A percentile compares a stretch with the other conserved stretches of the same genome.
Conservation (phyloP, 2,113 vertebrate species). For the Channa maculata region DNA sequence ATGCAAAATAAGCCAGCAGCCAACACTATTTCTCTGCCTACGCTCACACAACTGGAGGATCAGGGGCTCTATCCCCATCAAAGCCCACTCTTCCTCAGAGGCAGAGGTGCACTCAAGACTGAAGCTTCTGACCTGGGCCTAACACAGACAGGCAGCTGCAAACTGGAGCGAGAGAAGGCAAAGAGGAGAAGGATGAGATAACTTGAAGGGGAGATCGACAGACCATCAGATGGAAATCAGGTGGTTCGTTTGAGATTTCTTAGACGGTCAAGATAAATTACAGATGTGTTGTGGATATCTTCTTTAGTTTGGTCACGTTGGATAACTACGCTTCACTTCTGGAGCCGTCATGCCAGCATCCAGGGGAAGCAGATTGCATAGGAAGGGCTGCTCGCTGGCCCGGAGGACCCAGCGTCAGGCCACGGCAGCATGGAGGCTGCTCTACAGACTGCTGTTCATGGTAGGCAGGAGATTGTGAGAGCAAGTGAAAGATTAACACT, state of each 20-base stretch:
- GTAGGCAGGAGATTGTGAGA: slow-evolving; percentile 62
- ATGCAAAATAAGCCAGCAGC: slow-evolving; percentile 64
- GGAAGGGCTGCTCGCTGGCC: slow-evolving; percentile 82
- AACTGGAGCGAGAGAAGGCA: slow-evolving; percentile 7
- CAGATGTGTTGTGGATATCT: background rate
- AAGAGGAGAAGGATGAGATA: slow-evolving; percentile 15
- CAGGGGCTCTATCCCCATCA: slow-evolving; percentile 59
- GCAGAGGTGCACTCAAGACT: slow-evolving; percentile 22
- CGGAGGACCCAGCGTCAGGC: slow-evolving; percentile 82
- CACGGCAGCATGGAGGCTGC: slow-evolving; percentile 79
- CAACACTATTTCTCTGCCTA: slow-evolving; percentile 65
- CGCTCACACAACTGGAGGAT: slow-evolving; percentile 57
- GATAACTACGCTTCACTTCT: background rate
- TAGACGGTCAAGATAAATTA: background rate
- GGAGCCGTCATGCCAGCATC: slow-evolving; percentile 77
- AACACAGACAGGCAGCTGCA: background rate
- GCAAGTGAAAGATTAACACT: slow-evolving; percentile 1
- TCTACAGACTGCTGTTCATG: slow-evolving; percentile 83
- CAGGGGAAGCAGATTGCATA: slow-evolving; percentile 77
- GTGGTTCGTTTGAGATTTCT: background rate
- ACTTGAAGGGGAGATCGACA: slow-evolving; percentile 14
- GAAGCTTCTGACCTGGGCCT: slow-evolving; percentile 37
- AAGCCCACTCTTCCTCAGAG: slow-evolving; percentile 33
- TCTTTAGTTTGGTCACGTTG: background rate
- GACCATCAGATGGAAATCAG: slow-evolving; percentile 19